Evolutionary conservation across 2,888 invertebrate genomes (phyloP), one percentile per base, ranked within the genome.

Genomic region (Norana najaformis): DNA sequence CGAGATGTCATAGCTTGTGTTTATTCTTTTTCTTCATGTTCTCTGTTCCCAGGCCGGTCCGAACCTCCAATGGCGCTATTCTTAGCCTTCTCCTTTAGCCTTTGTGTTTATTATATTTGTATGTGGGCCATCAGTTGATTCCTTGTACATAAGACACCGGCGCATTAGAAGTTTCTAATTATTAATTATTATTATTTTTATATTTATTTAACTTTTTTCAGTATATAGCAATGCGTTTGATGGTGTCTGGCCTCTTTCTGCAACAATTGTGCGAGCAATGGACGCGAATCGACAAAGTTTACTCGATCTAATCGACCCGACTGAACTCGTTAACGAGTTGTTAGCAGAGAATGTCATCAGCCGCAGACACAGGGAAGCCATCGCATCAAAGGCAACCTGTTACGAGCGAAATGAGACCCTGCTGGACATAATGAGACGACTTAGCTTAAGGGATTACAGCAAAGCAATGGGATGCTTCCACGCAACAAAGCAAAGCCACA

Each of bases 351-450:
- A 23, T 36, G 85, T 85, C 85, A 85, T 85, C 85, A 36, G 23
- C 35, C 35, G 23, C 20, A 85, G 85, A 37, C 85, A 85, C 37
- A 16, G 85, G 11, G 85, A 85, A 37, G 36, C 35, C 85, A 85
- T 85, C 85, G 30, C 35, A 20, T 36, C 85, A 35, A 85, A 85
- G 36, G 6, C 35, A 23, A 36, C 85, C 23, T 23, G 36, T 36
- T 85, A 36, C 85, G 37, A 37, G 85, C 8, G 36, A 85, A 36
- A 35, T 14, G 85, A 85, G 16, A 37, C 36, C 13, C 85, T 85
- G 85, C 85, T 85, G n/a, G 85, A 85, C 30, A 85, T 85, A 35
- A 23, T 85, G 85, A 85, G 85, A 37, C 85, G 85, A 85, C 20
- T 85, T 37, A 85, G 85, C 37, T n/a, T 85, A 23, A 8, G 16